Conservation (phyloP, 1,140 invertebrate species). For the Archivesica marissinica region DNA sequence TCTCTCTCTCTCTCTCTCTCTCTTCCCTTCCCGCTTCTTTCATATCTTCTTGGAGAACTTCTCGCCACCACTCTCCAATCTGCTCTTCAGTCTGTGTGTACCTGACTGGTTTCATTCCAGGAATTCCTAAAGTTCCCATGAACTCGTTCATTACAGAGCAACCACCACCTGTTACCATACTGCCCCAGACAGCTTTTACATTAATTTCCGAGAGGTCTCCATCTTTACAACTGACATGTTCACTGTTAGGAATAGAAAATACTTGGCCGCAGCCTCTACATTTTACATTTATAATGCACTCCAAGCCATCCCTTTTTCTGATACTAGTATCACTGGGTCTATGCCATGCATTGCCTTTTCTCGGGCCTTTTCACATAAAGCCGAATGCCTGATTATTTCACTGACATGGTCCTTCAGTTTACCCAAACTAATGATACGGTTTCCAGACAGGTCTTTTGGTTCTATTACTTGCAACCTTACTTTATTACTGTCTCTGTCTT, state of each 20-base stretch:
- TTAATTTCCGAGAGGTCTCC: not conserved
- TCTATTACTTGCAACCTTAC: not conserved
- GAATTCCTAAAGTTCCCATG: conserved; percentile 7
- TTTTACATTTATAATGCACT: not conserved
- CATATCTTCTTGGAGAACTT: conserved; percentile 40
- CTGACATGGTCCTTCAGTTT: not conserved
- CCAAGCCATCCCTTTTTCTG: conserved; percentile 7
- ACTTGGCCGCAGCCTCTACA: not conserved
- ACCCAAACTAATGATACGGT: not conserved
- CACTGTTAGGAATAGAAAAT: not conserved
- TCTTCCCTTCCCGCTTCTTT: conserved; percentile 57
- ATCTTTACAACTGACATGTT: not conserved
- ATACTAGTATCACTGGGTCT: not conserved
- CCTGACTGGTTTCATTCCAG: not conserved
- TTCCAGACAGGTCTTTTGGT: not conserved
- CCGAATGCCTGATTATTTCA: not conserved
- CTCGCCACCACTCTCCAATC: conserved; percentile 45
- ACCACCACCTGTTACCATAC: conserved; percentile 24
- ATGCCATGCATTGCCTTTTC: not conserved
- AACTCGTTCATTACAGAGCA: not conserved
- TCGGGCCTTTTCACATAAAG: not conserved
- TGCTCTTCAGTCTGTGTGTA: not conserved
- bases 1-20: conserved; percentile 53
- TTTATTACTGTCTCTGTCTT: not conserved
- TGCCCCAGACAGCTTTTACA: conserved; percentile 27